Conservation (phyloP, 2,113 vertebrate species). For the Mystacornis crossleyi region DNA sequence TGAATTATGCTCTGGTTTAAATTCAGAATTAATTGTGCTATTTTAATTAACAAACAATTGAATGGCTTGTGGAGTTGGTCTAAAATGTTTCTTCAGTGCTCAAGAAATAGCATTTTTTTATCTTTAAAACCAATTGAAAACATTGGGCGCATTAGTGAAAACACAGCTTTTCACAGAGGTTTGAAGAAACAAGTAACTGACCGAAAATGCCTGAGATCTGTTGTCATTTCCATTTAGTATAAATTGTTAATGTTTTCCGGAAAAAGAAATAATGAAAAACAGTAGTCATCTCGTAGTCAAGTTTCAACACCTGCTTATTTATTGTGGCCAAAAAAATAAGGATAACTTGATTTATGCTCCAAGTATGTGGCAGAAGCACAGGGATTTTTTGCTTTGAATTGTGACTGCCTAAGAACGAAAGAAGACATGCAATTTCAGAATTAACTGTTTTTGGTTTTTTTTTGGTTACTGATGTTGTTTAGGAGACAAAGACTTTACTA, state of each 20-base stretch:
- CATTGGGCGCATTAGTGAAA: not conserved
- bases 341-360: not conserved
- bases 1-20: not conserved
- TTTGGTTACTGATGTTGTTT: not conserved
- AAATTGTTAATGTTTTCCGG: not conserved
- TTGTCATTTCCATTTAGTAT: not conserved
- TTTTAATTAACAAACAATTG: slow-evolving; percentile 1
- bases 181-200: not conserved
- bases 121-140: not conserved
- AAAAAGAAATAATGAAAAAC: slow-evolving; percentile 6
- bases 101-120: not conserved
- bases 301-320: slow-evolving; percentile 45
- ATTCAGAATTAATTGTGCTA: not conserved
- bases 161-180: not conserved
- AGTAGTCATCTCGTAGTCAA: not conserved
- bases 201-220: not conserved
- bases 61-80: not conserved
- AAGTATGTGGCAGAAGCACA: not conserved
- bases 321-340: not conserved
- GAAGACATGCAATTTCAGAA: not conserved
- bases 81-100: not conserved
- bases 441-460: not conserved
- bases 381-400: not conserved
- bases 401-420: not conserved
- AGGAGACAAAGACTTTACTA: not conserved